Base-by-base conservation (phyloP, 2,888 invertebrate genomes). In the Lottia gigantea region DNA sequence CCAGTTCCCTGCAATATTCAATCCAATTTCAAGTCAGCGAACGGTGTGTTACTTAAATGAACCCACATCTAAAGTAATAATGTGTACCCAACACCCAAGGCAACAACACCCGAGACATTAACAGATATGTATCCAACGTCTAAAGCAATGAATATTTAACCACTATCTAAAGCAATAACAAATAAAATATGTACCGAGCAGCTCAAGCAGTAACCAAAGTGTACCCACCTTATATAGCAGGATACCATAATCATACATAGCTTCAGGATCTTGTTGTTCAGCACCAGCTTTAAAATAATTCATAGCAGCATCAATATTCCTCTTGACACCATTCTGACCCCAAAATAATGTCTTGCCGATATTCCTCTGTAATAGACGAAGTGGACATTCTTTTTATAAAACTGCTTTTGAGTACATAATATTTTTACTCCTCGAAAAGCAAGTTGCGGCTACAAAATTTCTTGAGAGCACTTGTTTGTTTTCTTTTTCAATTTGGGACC, bases 161-260 rank as follows among this genome's bases (percentile, higher is more conserved):
- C 11, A 40, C 6, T 40, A 11, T 8, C 40, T 40, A 40, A 40
- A 40, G 40, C 40, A 40, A 6, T 40, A 40, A 8, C 40, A 40
- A 31, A 2, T 31, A 31, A 31, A 11, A 8, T 8, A 40, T 40
- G 40, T 40, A 40, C 40, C 40, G 6, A 8, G 8, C 40, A 40
- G 40, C 40, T 40, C 2, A 40, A 40, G 40, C 7, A 6, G 6
- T 40, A 40, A 40, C 40, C 7, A 40, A 40, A 8, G 1, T 40
- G 40, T 31, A 40, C 40, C 40, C 74, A 87, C 87, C 81, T 82
- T 84, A 40, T 86, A 72, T 8, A 86, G 75, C 15, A 87, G 80
- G 62, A 88, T 79, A 6, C 87, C 88, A 65, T 87, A 87, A 70
- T 86, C 85, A 74, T 83, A 86, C 75, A 85, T 80, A 31, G 86